Evolutionary conservation across 2,797 vertebrate species (phyloP).

Genomic region (Hemitrygon akajei): DNA sequence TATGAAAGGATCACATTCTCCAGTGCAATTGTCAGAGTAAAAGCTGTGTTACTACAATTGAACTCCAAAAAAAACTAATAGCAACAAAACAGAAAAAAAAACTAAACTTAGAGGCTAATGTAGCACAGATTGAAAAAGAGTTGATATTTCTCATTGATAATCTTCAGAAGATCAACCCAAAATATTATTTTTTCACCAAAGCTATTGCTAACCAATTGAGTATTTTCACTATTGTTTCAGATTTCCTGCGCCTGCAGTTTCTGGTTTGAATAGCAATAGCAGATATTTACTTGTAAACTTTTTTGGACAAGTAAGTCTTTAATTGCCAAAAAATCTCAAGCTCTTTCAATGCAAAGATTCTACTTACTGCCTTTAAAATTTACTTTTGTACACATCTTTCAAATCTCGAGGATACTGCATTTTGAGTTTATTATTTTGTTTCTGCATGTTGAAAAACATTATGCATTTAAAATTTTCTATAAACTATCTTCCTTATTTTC

Average conservation of each 20-base stretch:
- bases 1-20: neutral
- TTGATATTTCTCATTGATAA: no score
- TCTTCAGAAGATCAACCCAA: no score
- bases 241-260: no score
- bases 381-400: neutral
- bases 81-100: no score
- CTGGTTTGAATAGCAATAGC: neutral
- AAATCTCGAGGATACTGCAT: neutral
- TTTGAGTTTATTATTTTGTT: neutral
- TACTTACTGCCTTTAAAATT: neutral
- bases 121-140: no score
- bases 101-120: no score
- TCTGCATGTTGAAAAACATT: neutral
- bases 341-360: neutral
- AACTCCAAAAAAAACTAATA: neutral
- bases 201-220: no score
- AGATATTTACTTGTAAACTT: neutral
- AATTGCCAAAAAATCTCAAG: neutral
- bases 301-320: no score
- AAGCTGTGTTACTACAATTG: neutral
- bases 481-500: neutral
- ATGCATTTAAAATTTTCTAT: neutral
- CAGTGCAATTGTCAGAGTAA: neutral
- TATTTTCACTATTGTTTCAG: no score
- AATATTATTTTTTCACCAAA: no score